Base-by-base conservation (phyloP, 2,888 invertebrate genomes). In the Liopterus haemorrhoidalis region DNA sequence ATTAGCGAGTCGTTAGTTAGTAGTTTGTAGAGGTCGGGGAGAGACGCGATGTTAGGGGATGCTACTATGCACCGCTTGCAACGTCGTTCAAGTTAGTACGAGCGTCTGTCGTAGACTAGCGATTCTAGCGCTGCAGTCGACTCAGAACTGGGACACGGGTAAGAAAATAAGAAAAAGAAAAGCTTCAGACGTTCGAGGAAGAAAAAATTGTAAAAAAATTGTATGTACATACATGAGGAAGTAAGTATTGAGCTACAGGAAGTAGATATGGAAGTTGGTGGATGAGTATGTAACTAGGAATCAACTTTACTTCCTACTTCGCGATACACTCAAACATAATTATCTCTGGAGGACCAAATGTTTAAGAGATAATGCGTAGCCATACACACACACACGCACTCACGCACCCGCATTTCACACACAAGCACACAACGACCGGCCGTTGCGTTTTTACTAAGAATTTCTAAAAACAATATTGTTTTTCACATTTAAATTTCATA, bases 151-250 rank as follows among this genome's bases (percentile, higher is more conserved):
- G 45, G 45, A 38, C 49, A 49, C 28, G 42, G 40, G 35, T 43
- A 47, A 38, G 41, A 43, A 43, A 8, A 40, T 36, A 41, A 45
- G 44, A 46, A 49, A 49, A 49, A 49, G 42, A 39, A 37, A 38
- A 18, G 25, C 30, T 35, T 28, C 43, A 25, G 28, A 39, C 36
- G 39, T 36, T 32, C 30, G 38, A 32, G 38, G 46, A 51, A 53
- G 55, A 63, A 62, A 62, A 63, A 62, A 64, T 61, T 32, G 60
- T 59, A 61, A 65, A 65, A 66, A 45, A 67, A 67, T 66, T 65
- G 64, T 65, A 67, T 67, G 65, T 67, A 68, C 67, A 67, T 67
- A 67, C 62, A 68, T 64, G 67, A 60, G 65, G 68, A 67, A 68
- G 64, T 62, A 61, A 67, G 68, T 67, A 66, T 68, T 59, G 68